Conservation (phyloP, 2,888 invertebrate species). For the Synergus itoensis region DNA sequence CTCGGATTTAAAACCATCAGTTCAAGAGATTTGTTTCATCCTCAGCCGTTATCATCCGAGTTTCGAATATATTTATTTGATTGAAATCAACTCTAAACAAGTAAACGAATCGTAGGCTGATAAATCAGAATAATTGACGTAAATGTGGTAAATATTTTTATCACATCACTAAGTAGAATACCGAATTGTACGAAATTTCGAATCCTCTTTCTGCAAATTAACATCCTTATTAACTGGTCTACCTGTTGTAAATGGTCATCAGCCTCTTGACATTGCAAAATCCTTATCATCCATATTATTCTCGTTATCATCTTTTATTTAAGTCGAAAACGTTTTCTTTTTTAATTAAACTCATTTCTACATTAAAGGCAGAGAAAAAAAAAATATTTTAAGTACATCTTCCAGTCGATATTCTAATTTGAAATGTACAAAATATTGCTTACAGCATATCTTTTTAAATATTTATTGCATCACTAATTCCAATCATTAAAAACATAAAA, state of each 20-base stretch:
- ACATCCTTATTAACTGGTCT: background rate
- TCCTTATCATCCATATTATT: background rate
- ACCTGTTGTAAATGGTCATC: background rate
- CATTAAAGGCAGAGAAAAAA: background rate
- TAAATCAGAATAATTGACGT: background rate
- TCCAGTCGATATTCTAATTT: slow-evolving; percentile 24
- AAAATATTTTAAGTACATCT: background rate
- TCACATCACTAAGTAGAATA: background rate
- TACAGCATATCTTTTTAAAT: slow-evolving; percentile 1
- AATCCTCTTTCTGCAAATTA: slow-evolving; percentile 1
- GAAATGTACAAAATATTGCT: slow-evolving; percentile 25
- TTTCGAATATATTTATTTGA: background rate
- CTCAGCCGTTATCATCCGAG: slow-evolving; percentile 5
- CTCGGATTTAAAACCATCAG: background rate
- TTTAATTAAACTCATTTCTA: background rate
- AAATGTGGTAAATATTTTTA: background rate
- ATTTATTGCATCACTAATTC: slow-evolving; percentile 9
- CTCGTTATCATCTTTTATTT: background rate
- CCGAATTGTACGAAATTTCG: background rate
- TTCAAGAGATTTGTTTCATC: background rate
- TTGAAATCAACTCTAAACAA: background rate
- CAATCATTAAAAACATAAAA: background rate
- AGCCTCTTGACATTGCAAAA: background rate
- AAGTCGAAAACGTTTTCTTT: background rate
- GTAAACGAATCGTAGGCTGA: slow-evolving; percentile 9